Base-by-base conservation (phyloP, 2,888 invertebrate genomes). In the Xylota segnis region DNA sequence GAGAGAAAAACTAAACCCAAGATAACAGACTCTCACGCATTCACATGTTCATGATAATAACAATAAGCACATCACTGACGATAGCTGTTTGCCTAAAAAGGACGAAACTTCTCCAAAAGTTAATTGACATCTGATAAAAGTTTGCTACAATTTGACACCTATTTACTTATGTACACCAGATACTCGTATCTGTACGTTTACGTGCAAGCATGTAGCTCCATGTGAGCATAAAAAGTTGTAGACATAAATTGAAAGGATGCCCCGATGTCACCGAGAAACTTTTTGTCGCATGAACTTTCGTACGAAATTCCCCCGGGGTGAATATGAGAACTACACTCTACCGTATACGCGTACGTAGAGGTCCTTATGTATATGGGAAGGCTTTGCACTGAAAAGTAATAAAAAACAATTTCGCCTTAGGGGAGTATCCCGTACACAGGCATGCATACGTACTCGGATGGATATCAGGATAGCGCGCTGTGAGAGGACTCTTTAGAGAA, bases 91-190 rank as follows among this genome's bases (percentile, higher is more conserved):
- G 34, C 58, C 45, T 32, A 50, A 59, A 59, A 50, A 37, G 16
- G 47, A 34, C 29, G 37, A 43, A 81, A 81, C 43, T 81, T 74
- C 59, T 37, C 16, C 59, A 66, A 81, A 81, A 82, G 68, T 70
- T 82, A 82, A 82, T 82, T 82, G 82, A 63, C 75, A 82, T 75
- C 82, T 82, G 82, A 82, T 82, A 82, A 82, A 83, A 76, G 65
- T 83, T 83, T 59, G 40, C 50, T 76, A 83, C 82, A 76, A 83
- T 83, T 83, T 83, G 82, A 83, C 82, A 83, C 82, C 82, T 83
- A 76, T 83, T 76, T 76, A 50, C 63, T 74, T 58, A 70, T 76
- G 50, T 65, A 56, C 40, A 40, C 37, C 61, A 27, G 58, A 66
- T 68, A 52, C 23, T 23, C 23, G 23, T 23, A 23, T 78, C 50